Conservation (phyloP, 2,113 vertebrate species). For the Cephalopholis sonnerati region DNA sequence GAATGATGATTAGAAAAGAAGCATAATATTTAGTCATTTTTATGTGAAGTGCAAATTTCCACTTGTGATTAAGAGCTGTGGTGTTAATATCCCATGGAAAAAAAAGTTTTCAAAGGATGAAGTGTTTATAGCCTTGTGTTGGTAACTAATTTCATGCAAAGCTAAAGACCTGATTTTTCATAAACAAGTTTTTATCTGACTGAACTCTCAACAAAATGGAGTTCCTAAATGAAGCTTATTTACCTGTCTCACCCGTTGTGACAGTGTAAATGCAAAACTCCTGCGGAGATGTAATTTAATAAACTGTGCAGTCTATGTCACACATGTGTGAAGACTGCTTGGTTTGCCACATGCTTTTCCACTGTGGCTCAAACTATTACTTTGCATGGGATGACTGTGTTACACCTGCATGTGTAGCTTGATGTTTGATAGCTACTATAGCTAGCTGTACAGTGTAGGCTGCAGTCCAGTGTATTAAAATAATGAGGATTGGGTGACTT, state of each 20-base stretch:
- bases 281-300: conserved; percentile 25
- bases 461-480: conserved; percentile 12
- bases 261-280: conserved; percentile 21
- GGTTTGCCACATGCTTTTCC: neutral
- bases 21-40: neutral
- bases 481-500: conserved; percentile 22
- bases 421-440: neutral
- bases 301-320: neutral
- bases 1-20: neutral
- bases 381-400: conserved; percentile 35
- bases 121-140: conserved; percentile 10
- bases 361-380: conserved; percentile 18
- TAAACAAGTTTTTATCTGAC: conserved; percentile 20
- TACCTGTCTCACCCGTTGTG: neutral
- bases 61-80: neutral
- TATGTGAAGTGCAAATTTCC: conserved; percentile 3
- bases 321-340: neutral
- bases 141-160: conserved; percentile 28
- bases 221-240: conserved; percentile 18
- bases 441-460: conserved; percentile 11
- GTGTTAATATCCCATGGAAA: neutral
- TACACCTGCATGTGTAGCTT: conserved; percentile 17
- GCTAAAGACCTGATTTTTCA: conserved; percentile 15
- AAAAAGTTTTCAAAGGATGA: neutral
- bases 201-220: conserved; percentile 8